Evolutionary conservation across 2,113 vertebrate species (phyloP).

Genomic region (Odocoileus hemionus): DNA sequence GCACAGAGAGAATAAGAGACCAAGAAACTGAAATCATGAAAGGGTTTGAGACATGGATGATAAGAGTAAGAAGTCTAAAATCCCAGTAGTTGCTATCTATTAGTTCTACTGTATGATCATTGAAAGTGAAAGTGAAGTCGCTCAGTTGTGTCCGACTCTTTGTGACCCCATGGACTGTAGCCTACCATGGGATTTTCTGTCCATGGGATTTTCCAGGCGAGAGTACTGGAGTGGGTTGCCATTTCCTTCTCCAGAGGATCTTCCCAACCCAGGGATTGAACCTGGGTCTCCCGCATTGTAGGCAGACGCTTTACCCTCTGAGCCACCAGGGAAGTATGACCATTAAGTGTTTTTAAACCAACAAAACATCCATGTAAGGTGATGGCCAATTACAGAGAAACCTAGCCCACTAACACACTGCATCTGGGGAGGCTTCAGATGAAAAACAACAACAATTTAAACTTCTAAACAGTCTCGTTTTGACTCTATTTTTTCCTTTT

Average conservation of each 20-base stretch:
- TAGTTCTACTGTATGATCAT: background rate
- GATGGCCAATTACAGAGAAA: background rate
- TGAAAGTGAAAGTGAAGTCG: background rate
- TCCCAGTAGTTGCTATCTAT: background rate
- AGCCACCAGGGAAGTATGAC: background rate
- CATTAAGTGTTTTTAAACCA: background rate
- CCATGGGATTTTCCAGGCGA: background rate
- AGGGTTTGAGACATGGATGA: background rate
- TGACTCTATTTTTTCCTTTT: background rate
- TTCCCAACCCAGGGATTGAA: background rate
- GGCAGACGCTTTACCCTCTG: fast-evolving
- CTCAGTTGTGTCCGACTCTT: background rate
- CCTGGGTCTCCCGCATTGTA: background rate
- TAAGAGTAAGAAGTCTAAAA: background rate
- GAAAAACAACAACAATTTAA: background rate
- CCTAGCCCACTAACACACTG: background rate
- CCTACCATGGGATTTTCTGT: background rate
- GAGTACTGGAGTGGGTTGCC: background rate
- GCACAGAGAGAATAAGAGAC: background rate
- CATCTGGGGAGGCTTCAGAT: background rate
- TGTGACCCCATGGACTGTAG: background rate
- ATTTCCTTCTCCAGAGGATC: background rate
- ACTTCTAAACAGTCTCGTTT: background rate
- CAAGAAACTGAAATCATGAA: background rate
- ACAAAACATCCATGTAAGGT: background rate